Evolutionary conservation across 2,888 invertebrate species (phyloP).

Genomic region (Omphaloscelis lunosa): DNA sequence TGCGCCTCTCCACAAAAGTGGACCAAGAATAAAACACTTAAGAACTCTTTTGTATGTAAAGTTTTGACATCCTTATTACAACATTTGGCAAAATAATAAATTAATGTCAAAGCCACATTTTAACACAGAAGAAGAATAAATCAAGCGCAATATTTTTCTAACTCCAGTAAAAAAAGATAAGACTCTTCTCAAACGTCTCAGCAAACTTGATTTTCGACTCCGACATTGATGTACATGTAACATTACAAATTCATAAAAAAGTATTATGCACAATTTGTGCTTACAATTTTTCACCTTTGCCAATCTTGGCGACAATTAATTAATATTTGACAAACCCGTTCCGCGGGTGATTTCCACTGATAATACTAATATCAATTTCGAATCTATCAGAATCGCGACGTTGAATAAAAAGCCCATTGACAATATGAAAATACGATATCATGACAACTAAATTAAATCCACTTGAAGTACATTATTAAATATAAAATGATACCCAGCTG

Average conservation of each 20-base stretch:
- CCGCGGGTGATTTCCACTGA: conserved; percentile 75
- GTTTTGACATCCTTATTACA: conserved; percentile 29
- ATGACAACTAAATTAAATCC: conserved; percentile 61
- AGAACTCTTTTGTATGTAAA: conserved; percentile 28
- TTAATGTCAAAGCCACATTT: conserved; percentile 39
- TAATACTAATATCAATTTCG: conserved; percentile 88
- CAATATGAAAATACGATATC: conserved; percentile 49
- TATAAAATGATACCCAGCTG: conserved; percentile 62
- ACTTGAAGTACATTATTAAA: conserved; percentile 61
- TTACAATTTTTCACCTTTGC: conserved; percentile 78
- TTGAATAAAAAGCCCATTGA: conserved; percentile 48
- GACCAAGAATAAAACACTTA: conserved; percentile 37
- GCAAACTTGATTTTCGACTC: conserved; percentile 13
- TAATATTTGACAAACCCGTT: conserved; percentile 77
- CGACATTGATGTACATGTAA: conserved; percentile 77
- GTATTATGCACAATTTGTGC: conserved; percentile 84
- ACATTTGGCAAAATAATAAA: conserved; percentile 44
- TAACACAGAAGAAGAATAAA: conserved; percentile 36
- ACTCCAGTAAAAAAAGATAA: conserved; percentile 11
- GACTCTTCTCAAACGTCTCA: conserved; percentile 24
- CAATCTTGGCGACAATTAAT: conserved; percentile 76
- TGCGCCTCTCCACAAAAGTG: conserved; percentile 30
- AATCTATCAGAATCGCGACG: conserved; percentile 87
- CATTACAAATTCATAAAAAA: conserved; percentile 78
- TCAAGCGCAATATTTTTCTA: conserved; percentile 6